A percentile compares a stretch with the other conserved stretches of the same genome.
Evolutionary conservation across 2,888 invertebrate species (phyloP).

Genomic region (Megastigmus dorsalis): DNA sequence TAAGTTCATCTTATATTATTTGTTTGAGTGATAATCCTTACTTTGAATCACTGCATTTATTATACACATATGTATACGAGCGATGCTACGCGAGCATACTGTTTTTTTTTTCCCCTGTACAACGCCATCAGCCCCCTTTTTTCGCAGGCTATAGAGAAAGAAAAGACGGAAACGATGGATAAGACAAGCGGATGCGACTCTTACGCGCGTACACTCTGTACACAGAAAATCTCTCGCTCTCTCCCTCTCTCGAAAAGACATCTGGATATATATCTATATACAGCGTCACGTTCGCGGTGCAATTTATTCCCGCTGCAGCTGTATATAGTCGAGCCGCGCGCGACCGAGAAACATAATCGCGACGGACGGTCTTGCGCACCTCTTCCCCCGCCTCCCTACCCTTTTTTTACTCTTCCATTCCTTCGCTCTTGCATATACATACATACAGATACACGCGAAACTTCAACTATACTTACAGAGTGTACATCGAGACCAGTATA

Average conservation of each 20-base stretch:
- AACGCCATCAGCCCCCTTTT: no score
- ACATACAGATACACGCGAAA: not conserved
- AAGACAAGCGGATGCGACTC: not conserved
- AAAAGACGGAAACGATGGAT: slow-evolving; percentile 23
- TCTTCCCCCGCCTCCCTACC: not conserved
- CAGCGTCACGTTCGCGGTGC: slow-evolving; percentile 55
- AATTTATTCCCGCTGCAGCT: slow-evolving; percentile 54
- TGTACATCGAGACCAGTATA: not conserved
- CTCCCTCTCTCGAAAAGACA: no score
- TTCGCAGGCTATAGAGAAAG: no score
- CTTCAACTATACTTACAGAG: not conserved
- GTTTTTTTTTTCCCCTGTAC: no score
- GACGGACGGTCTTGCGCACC: not conserved
- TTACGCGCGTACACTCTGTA: no score
- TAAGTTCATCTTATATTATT: no score
- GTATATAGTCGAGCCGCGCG: slow-evolving; percentile 45
- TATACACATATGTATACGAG: no score
- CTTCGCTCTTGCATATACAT: not conserved
- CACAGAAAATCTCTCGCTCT: no score
- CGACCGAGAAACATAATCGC: slow-evolving; percentile 45
- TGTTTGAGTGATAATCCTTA: no score
- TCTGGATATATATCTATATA: no score
- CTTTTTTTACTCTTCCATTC: not conserved
- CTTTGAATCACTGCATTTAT: no score
- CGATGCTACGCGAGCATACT: no score